A percentile compares a stretch with the other conserved stretches of the same genome.
Evolutionary conservation across 2,797 vertebrate species (phyloP).

Genomic region (Mormyrops attenuatus): DNA sequence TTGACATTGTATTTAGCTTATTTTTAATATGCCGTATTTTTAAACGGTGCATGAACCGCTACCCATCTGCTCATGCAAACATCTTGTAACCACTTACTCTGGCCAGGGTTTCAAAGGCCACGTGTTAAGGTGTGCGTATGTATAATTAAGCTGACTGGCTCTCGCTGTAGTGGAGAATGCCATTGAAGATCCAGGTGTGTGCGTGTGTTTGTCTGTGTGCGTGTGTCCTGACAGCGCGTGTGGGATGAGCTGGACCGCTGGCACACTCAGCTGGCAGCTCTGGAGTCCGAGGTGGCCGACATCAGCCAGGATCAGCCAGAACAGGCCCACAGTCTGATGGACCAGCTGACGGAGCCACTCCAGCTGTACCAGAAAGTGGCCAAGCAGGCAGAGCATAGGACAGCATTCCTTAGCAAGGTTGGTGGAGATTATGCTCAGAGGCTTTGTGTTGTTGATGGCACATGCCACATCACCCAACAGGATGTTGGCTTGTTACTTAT

Average conservation of each 20-base stretch:
- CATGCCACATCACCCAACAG: neutral
- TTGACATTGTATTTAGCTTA: neutral
- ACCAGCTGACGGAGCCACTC: conserved; percentile 73
- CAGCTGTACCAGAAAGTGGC: conserved; percentile 80
- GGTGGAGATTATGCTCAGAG: conserved; percentile 15
- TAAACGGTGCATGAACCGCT: neutral
- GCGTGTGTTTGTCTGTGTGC: neutral
- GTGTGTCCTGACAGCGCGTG: conserved; percentile 57
- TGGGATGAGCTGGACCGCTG: conserved; percentile 87
- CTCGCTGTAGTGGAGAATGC: neutral
- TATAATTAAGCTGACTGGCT: neutral
- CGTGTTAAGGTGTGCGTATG: neutral
- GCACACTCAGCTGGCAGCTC: conserved; percentile 74
- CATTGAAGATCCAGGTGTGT: neutral
- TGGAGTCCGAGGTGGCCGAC: conserved; percentile 87
- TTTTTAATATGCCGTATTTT: neutral
- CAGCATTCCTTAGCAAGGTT: conserved; percentile 82
- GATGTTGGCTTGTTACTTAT: neutral
- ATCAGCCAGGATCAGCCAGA: conserved; percentile 75
- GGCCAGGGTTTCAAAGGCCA: neutral
- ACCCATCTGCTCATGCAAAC: neutral
- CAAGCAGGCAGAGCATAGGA: conserved; percentile 74
- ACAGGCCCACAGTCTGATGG: conserved; percentile 80
- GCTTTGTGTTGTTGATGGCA: neutral
- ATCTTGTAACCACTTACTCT: neutral